Percentiles rank a stretch among this genome's conserved stretches.
Conservation (phyloP, 2,888 invertebrate genomes). For the Ochlodes sylvanus region DNA sequence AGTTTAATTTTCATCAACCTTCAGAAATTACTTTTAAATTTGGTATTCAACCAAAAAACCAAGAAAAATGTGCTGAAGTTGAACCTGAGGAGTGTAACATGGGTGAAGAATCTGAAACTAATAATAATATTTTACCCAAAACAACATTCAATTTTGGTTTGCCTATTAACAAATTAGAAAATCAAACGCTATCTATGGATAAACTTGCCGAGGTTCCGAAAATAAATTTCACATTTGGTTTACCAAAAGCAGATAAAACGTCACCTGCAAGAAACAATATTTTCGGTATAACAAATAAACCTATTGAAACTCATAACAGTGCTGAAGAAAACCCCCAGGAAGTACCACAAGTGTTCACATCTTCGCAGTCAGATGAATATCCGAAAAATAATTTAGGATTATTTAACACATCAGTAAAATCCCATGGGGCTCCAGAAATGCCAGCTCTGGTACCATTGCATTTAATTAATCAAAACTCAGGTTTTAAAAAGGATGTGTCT, state of each 20-base stretch:
- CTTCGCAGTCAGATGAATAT: not conserved
- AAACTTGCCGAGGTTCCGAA: conserved; percentile 51
- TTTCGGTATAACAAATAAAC: conserved; percentile 42
- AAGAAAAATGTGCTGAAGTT: conserved; percentile 49
- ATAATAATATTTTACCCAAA: conserved; percentile 65
- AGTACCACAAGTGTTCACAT: conserved; percentile 53
- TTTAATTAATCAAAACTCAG: not conserved
- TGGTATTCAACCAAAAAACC: conserved; percentile 62
- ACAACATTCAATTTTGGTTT: conserved; percentile 57
- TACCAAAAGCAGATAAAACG: conserved; percentile 52
- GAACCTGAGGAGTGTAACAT: conserved; percentile 45
- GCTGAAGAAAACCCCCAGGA: conserved; percentile 57
- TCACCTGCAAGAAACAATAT: conserved; percentile 32
- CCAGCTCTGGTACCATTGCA: conserved; percentile 18
- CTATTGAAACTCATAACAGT: conserved; percentile 39
- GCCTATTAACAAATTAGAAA: conserved; percentile 51
- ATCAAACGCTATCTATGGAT: conserved; percentile 42
- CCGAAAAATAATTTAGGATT: conserved; percentile 21
- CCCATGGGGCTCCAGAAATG: conserved; percentile 40
- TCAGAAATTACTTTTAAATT: conserved; percentile 63
- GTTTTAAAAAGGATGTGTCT: conserved; percentile 2
- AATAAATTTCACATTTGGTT: conserved; percentile 61
- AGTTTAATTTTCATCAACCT: conserved; percentile 61
- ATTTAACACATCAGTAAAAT: conserved; percentile 42
- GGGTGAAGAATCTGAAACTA: conserved; percentile 61